Percentiles rank a stretch among this genome's conserved stretches.
phyloP scores from a whole-genome alignment of 1,140 invertebrate species.

The Heterodera carotae region DNA sequence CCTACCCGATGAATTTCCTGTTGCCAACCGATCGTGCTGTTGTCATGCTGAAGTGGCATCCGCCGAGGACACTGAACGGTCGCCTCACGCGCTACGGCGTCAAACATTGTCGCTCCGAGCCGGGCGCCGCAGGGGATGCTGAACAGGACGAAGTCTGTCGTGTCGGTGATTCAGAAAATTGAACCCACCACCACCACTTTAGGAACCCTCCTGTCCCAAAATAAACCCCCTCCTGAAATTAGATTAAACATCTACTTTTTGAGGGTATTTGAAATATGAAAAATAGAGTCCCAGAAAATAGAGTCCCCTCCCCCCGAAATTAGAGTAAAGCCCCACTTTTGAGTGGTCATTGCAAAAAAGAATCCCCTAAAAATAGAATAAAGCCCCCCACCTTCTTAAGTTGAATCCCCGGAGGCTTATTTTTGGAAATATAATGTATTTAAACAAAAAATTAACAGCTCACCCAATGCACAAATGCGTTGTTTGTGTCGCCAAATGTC shows the following conservation, averaged over 20 bases:
- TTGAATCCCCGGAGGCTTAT: not conserved
- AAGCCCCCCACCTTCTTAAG: not conserved
- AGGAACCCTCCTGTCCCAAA: too few species aligned
- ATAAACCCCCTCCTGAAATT: too few species aligned
- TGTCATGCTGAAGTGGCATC: conserved; percentile 76
- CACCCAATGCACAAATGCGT: conserved; percentile 24
- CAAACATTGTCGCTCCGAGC: conserved; percentile 39
- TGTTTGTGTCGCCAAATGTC: conserved; percentile 27
- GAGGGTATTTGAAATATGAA: too few species aligned
- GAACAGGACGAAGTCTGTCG: conserved; percentile 19
- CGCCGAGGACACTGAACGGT: conserved; percentile 88
- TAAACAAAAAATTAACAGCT: conserved; percentile 16
- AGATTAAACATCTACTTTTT: too few species aligned
- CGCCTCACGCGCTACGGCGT: conserved; percentile 87
- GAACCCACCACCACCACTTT: too few species aligned
- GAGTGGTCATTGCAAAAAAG: too few species aligned
- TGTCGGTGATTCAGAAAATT: not conserved
- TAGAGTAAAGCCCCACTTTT: too few species aligned
- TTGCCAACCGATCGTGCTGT: conserved; percentile 55
- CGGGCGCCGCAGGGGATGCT: conserved; percentile 9
- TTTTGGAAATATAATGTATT: conserved; percentile 15
- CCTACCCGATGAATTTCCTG: conserved; percentile 60
- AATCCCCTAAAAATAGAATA: too few species aligned
- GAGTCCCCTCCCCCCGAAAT: too few species aligned
- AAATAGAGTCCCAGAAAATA: too few species aligned